Evolutionary conservation across 2,113 vertebrate genomes (phyloP).

Genomic region (Gnathonemus echidnorhynchus): DNA sequence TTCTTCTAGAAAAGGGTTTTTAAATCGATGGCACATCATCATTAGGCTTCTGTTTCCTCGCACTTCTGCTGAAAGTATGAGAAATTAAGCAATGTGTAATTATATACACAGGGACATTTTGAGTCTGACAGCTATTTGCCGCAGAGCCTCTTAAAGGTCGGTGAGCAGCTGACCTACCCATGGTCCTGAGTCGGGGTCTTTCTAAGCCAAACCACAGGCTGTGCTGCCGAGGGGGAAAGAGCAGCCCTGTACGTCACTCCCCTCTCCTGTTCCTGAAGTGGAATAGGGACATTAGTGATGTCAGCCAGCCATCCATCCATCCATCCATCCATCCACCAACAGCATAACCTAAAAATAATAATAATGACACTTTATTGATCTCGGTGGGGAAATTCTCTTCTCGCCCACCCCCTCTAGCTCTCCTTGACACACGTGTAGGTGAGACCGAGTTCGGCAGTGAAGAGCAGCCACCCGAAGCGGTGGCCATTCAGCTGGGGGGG

Average conservation of each 20-base stretch:
- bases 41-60: background rate
- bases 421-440: background rate
- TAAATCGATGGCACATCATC: background rate
- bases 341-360: background rate
- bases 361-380: background rate
- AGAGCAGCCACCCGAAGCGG: background rate
- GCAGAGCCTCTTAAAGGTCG: background rate
- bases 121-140: too few species aligned
- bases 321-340: background rate
- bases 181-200: slow-evolving; percentile 41
- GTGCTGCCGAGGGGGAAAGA: slow-evolving; percentile 58
- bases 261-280: slow-evolving; percentile 66
- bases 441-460: background rate
- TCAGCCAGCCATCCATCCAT: background rate
- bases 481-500: background rate
- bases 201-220: slow-evolving; percentile 61
- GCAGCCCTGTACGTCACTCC: slow-evolving; percentile 61
- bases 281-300: background rate
- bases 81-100: background rate
- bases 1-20: background rate
- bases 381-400: background rate
- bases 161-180: background rate
- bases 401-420: background rate
- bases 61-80: background rate
- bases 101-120: background rate